phyloP scores from a whole-genome alignment of 2,888 invertebrate genomes.

The Phaonia tiefii region DNA sequence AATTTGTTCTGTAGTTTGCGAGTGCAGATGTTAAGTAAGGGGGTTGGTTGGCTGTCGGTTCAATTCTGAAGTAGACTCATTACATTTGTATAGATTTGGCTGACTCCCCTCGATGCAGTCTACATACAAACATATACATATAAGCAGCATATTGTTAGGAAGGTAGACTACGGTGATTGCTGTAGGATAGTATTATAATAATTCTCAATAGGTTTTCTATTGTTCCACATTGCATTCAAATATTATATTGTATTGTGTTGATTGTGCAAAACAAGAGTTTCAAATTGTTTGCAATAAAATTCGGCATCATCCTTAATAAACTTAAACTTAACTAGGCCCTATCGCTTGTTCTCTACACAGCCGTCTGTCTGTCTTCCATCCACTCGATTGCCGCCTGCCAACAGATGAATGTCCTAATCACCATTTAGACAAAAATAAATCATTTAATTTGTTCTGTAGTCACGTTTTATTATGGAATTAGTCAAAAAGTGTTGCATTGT shows the following conservation, averaged over 20 bases:
- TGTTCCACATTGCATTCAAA: neutral
- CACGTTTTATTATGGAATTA: conserved; percentile 47
- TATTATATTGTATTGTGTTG: neutral
- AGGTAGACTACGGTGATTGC: neutral
- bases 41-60: conserved; percentile 49
- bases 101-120: neutral
- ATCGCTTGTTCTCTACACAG: conserved; percentile 17
- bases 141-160: neutral
- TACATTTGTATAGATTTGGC: conserved; percentile 19
- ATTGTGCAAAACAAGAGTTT: neutral
- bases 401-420: too few species aligned
- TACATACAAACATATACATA: neutral
- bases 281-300: conserved; percentile 22
- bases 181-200: too few species aligned
- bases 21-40: conserved; percentile 57
- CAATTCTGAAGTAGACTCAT: conserved; percentile 38
- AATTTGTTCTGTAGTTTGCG: too few species aligned
- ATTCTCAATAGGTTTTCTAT: neutral
- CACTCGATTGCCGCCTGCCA: too few species aligned
- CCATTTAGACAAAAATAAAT: neutral
- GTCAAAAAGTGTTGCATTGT: conserved; percentile 35
- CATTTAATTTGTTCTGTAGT: conserved; percentile 29
- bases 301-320: neutral
- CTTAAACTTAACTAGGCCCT: conserved; percentile 18
- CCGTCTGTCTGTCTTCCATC: too few species aligned